Evolutionary conservation across 2,113 vertebrate genomes (phyloP).

Genomic region (Albula goreensis): DNA sequence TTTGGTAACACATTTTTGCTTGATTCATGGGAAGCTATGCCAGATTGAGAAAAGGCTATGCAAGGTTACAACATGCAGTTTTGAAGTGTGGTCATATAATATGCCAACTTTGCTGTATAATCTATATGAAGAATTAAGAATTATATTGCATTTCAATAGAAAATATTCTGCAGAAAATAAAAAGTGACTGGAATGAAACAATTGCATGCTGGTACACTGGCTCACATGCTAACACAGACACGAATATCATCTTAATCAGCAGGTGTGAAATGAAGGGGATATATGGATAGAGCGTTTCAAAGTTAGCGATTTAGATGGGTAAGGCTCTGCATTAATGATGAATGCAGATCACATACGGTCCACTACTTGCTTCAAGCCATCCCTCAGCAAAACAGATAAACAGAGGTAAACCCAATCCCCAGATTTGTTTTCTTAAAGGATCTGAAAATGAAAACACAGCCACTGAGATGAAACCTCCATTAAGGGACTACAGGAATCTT

Average conservation of each 20-base stretch:
- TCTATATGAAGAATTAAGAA: too few relatives aligned
- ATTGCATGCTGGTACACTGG: background rate
- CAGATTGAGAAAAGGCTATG: too few relatives aligned
- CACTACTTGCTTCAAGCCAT: background rate
- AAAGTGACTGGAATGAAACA: background rate
- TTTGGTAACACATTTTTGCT: too few relatives aligned
- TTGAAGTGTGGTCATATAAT: too few relatives aligned
- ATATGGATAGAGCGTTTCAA: background rate
- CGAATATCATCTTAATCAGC: background rate
- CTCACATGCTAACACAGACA: background rate
- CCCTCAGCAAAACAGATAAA: background rate
- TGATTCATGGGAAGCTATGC: too few relatives aligned
- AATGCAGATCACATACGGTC: background rate
- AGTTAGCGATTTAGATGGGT: background rate
- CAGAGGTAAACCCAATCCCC: background rate
- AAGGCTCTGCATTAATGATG: background rate
- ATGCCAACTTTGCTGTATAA: too few relatives aligned
- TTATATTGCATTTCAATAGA: too few relatives aligned
- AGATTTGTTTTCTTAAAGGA: slow-evolving; percentile 14
- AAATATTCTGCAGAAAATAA: too few relatives aligned
- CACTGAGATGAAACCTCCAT: slow-evolving; percentile 21
- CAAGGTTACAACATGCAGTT: too few relatives aligned
- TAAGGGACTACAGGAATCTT: background rate
- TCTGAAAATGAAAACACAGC: slow-evolving; percentile 8
- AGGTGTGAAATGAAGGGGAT: background rate